A percentile compares a stretch with the other conserved stretches of the same genome.
Conservation (phyloP, 2,113 vertebrate species). For the Perognathus longimembris region DNA sequence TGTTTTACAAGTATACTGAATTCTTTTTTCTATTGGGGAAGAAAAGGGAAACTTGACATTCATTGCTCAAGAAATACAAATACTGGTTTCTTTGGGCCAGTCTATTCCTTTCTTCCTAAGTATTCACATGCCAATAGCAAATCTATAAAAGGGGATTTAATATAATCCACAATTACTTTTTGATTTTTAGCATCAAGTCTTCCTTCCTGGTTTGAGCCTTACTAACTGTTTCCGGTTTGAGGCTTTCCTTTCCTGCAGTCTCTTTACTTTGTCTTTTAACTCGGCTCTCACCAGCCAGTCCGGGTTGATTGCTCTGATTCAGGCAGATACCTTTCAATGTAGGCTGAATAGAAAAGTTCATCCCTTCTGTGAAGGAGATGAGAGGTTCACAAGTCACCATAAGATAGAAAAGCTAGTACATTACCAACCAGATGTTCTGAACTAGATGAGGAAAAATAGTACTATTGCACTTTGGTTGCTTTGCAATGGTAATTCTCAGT, state of each 20-base stretch:
- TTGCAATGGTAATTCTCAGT: background rate
- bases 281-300: too few species aligned
- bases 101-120: background rate
- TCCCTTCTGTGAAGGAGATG: background rate
- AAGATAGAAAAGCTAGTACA: background rate
- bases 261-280: background rate
- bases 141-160: background rate
- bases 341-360: background rate
- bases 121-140: background rate
- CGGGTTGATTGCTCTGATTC: background rate
- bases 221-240: background rate
- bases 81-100: background rate
- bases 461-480: background rate
- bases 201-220: background rate
- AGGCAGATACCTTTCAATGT: background rate
- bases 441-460: background rate
- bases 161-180: background rate
- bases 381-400: background rate
- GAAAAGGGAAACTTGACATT: background rate
- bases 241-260: background rate
- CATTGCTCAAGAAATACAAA: background rate
- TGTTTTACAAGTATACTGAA: slow-evolving; percentile 62
- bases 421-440: background rate
- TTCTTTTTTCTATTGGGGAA: slow-evolving; percentile 39
- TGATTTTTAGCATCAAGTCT: background rate